Evolutionary conservation across 2,797 vertebrate species (phyloP), one percentile per base, ranked within the genome.

Genomic region (Epinephelus malabaricus): DNA sequence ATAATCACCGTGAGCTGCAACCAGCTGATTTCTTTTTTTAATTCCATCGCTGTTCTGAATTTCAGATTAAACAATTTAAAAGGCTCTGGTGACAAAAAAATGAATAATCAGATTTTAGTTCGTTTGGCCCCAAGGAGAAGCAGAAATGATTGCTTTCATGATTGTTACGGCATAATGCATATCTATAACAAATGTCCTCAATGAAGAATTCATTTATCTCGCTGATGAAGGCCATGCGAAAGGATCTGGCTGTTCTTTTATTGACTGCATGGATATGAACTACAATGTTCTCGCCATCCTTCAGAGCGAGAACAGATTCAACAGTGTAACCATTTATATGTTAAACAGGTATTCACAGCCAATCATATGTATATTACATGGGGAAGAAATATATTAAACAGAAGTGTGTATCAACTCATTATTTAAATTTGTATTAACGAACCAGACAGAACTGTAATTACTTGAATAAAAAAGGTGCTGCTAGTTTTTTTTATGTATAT

Each of bases 151-250:
- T 72, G 70, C 74, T 83, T 82, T 76, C 4, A 46, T 72, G 75
- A 92, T 76, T 86, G 78, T 88, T 89, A 82, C 49, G 46, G 80
- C 72, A 71, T 79, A 89, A 81, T 91, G 81, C 77, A 86, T 87
- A 91, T 93, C 87, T 82, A 76, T 87, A 85, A 86, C 74, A 89
- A 88, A 91, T 82, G 79, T 83, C 74, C 85, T 78, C 73, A 67
- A 66, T 85, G 82, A 85, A 87, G 71, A 91, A 86, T 87, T 77
- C 59, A 92, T 94, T 88, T 78, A 88, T 93, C 89, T 92, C 79
- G 64, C 69, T 76, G 88, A 89, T 87, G 83, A 91, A 79, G 87
- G 80, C 84, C 51, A 49, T 68, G 71, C 69, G 75, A 71, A 76
- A 68, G 50, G 34, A 90, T 84, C 75, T 66, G 83, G 49, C 74